Evolutionary conservation across 1,140 invertebrate species (phyloP), one percentile per base, ranked within the genome.

Genomic region (Scaptomyza pallida): DNA sequence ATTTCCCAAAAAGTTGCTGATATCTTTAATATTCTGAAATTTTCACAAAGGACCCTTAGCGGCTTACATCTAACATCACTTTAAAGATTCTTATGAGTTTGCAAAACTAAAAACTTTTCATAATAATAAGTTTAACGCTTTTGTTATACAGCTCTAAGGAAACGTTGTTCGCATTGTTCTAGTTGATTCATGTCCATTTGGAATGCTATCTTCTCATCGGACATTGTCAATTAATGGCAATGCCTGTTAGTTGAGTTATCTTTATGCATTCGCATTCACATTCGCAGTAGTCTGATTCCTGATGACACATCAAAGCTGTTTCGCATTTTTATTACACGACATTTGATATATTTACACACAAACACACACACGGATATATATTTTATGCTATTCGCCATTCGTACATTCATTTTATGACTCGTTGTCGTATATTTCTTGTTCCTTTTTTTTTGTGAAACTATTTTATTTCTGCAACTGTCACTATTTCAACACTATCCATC

Each of bases 381-480:
- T 8, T 30, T 30, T 8, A 30, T 30, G 9, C 19, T 4, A 21
- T 21, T 21, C 4, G 19, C 12, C 30, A 17, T 43, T 40, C 51
- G 52, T 59, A 48, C 43, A 57, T 59, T 65, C 56, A 67, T 67
- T 67, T 67, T 67, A 51, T 60, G 63, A 59, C 55, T 67, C 54
- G 52, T 13, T 47, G 43, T 21, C 21, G 30, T 26, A 5, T 10
- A 41, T 35, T 59, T 44, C 12, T 37, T 8, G 33, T 9, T 4
- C n/a, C 9, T 35, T 41, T 41, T 52, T 47, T 40, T 10, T 26
- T n/a, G n/a, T n/a, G n/a, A 12, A 62, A 61, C 56, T 52, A 68
- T 68, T n/a, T n/a, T n/a, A n/a, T 68, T 69, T 45, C 37, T 19
- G 55, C 57, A 33, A 16, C 40, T 54, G 63, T 37, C 26, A 15